Evolutionary conservation across 1,140 invertebrate genomes (phyloP).

Genomic region (Ylistrum balloti): DNA sequence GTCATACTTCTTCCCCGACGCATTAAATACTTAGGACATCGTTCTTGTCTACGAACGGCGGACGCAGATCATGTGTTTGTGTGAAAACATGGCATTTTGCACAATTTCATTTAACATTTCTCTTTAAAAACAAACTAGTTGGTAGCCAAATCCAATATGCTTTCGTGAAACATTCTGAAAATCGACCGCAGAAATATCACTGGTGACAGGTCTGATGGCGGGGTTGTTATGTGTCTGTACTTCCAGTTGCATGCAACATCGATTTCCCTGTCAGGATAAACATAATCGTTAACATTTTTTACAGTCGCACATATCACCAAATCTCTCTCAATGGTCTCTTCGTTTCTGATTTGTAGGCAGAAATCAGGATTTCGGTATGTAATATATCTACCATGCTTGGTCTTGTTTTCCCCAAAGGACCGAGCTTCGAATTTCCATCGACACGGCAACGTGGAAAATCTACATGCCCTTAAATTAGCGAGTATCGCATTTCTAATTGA

Average conservation of each 20-base stretch:
- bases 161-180: neutral
- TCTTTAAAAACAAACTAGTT: neutral
- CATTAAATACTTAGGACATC: too few species aligned
- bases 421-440: too few species aligned
- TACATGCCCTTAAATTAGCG: neutral
- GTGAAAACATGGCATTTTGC: too few species aligned
- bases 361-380: neutral
- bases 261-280: neutral
- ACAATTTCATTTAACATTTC: too few species aligned
- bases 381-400: neutral
- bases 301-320: neutral
- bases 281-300: neutral
- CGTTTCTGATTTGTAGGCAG: neutral
- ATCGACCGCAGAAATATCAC: neutral
- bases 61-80: too few species aligned
- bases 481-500: too few species aligned
- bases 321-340: slow-evolving; percentile 20
- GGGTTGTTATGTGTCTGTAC: neutral
- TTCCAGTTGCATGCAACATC: neutral
- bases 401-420: neutral
- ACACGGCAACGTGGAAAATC: neutral
- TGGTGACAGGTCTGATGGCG: neutral
- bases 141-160: neutral
- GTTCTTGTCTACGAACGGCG: too few species aligned
- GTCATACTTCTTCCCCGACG: too few species aligned